Evolutionary conservation across 2,113 vertebrate species (phyloP), one percentile per base, ranked within the genome.

Genomic region (Pedetes capensis): DNA sequence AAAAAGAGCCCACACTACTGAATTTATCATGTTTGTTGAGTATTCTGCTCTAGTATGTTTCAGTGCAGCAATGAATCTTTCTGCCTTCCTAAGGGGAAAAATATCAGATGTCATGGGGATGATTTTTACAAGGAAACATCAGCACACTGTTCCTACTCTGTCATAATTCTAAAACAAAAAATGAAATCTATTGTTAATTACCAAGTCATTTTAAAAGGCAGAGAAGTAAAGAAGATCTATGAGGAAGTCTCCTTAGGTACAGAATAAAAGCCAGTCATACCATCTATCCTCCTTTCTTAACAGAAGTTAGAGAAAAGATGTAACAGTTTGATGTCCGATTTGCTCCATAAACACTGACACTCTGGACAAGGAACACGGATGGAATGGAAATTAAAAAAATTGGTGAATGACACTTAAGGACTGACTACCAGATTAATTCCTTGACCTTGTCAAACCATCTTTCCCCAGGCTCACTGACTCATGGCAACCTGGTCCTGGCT

Each of bases 81-180:
- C 42, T 69, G 49, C 17, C 13, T 86, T 66, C 37, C 59, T 87
- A 44, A 94, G 55, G 66, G 5, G 16, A 27, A 86, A 88, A 78
- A 94, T 75, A 72, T 17, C 20, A 83, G 84, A 91, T 94, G 44
- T 66, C 71, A 76, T 10, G 2, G 59, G 51, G 27, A 63, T 82
- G 39, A 88, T 59, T 94, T 93, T 94, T 91, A 80, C 64, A 57
- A 84, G 64, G 12, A 89, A 87, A 89, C 39, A 94, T 51, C 55
- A 94, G 23, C 42, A 81, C 14, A 17, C 74, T 85, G 23, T 88
- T 88, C 34, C 23, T 23, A 75, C 39, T 74, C 11, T 71, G 20
- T 89, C 64, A 87, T 93, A 79, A 95, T 89, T 94, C n/a, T 32
- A 37, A 79, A 78, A n/a, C n/a, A n/a, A 91, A 85, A 66, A 72